Conservation (phyloP, 1,140 invertebrate genomes). For the Ericerus pela region DNA sequence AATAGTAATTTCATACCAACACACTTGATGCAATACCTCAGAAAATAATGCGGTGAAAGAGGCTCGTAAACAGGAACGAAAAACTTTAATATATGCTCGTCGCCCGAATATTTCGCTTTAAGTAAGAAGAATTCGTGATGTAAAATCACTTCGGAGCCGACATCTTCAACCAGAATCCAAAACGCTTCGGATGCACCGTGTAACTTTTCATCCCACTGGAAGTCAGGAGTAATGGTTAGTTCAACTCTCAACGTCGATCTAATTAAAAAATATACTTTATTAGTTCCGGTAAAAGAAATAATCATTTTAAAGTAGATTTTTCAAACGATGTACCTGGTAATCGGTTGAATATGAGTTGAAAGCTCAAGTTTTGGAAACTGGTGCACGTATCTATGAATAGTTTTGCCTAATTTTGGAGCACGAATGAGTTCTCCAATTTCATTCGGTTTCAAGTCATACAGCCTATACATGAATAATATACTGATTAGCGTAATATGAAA, state of each 20-base stretch:
- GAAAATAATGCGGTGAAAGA: conserved; percentile 93
- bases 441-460: conserved; percentile 92
- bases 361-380: conserved; percentile 92
- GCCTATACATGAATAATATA: conserved; percentile 31
- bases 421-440: conserved; percentile 95
- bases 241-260: conserved; percentile 86
- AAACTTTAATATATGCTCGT: conserved; percentile 95
- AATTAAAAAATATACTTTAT: conserved; percentile 5
- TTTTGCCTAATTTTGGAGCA: conserved; percentile 91
- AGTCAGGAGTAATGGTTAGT: conserved; percentile 96
- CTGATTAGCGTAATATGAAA: background rate
- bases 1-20: conserved; percentile 38
- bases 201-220: conserved; percentile 97
- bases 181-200: conserved; percentile 94
- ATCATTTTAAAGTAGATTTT: background rate
- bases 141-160: conserved; percentile 87
- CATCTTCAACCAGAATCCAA: conserved; percentile 98
- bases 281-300: background rate
- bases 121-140: conserved; percentile 97
- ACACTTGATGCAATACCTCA: conserved; percentile 35
- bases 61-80: conserved; percentile 98
- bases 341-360: conserved; percentile 92
- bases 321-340: conserved; percentile 43
- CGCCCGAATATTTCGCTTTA: conserved; percentile 83
- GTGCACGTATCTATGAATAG: conserved; percentile 94